Percentiles rank a stretch among this genome's conserved stretches.
phyloP scores from a whole-genome alignment of 2,797 vertebrate species.

The Epinephelus coioides region DNA sequence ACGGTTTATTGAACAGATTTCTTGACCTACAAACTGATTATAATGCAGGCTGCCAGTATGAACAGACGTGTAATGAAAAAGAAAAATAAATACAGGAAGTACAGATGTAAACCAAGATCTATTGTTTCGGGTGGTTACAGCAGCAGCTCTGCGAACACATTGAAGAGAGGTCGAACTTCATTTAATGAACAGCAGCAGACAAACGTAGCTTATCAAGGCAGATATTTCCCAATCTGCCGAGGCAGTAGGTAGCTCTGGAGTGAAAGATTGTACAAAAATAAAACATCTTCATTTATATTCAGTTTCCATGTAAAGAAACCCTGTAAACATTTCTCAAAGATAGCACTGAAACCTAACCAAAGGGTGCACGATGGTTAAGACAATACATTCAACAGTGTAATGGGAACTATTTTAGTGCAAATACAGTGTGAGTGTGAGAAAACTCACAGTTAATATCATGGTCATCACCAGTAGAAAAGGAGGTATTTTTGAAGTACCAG shows the following conservation, averaged over 20 bases:
- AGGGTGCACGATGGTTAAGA: conserved; percentile 41
- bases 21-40: conserved; percentile 13
- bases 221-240: conserved; percentile 7
- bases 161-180: neutral
- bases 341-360: conserved; percentile 10
- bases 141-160: neutral
- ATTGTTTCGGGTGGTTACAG: conserved; percentile 6
- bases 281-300: conserved; percentile 48
- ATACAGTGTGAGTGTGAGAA: conserved; percentile 24
- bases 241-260: conserved; percentile 64
- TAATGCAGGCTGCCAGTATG: conserved; percentile 15
- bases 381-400: conserved; percentile 60
- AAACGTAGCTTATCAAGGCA: conserved; percentile 42
- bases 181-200: conserved; percentile 9
- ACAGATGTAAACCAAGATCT: conserved; percentile 20
- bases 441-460: conserved; percentile 18
- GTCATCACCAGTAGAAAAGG: conserved; percentile 9
- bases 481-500: conserved; percentile 12
- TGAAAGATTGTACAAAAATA: conserved; percentile 45
- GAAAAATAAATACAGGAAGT: conserved; percentile 68
- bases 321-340: conserved; percentile 37
- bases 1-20: conserved; percentile 72
- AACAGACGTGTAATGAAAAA: conserved; percentile 20
- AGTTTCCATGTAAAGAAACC: conserved; percentile 40
- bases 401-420: conserved; percentile 69